A percentile compares a stretch with the other conserved stretches of the same genome.
phyloP scores from a whole-genome alignment of 2,113 vertebrate genomes.

The Eleginops maclovinus region DNA sequence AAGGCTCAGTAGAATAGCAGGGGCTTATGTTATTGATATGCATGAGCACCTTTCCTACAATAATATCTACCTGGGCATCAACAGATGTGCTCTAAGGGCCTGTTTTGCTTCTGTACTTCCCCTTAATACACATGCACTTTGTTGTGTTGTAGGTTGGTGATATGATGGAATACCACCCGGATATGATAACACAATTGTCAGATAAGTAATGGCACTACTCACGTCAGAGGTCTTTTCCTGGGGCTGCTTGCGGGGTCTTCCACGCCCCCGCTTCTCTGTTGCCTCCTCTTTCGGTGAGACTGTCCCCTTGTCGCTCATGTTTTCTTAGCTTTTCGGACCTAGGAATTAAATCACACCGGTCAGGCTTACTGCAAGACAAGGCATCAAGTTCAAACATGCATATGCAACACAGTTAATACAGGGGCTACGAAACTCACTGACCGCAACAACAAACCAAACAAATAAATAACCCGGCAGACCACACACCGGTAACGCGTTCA shows the following conservation, averaged over 20 bases:
- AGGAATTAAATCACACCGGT: conserved; percentile 54
- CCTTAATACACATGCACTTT: neutral
- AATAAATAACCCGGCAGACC: conserved; percentile 33
- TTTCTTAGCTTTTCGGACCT: conserved; percentile 70
- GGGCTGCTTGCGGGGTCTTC: conserved; percentile 93
- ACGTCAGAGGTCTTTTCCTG: conserved; percentile 83
- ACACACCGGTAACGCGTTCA: conserved; percentile 56
- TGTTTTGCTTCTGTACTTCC: neutral
- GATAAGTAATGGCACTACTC: conserved; percentile 38
- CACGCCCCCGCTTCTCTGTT: conserved; percentile 93
- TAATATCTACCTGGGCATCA: conserved; percentile 31
- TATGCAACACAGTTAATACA: neutral
- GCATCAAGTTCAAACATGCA: conserved; percentile 17
- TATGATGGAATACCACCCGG: neutral
- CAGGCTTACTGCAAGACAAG: conserved; percentile 21
- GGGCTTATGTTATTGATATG: conserved; percentile 25
- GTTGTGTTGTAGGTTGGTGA: neutral
- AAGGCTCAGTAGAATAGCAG: conserved; percentile 1
- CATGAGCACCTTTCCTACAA: conserved; percentile 40
- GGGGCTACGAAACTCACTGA: conserved; percentile 48
- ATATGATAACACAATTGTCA: neutral
- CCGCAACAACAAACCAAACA: conserved; percentile 34
- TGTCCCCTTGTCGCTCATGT: conserved; percentile 96
- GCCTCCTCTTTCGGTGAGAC: conserved; percentile 92
- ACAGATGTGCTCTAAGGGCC: conserved; percentile 6